Base-by-base conservation (phyloP, 1,140 invertebrate genomes). In the Ditylenchus dipsaci region DNA sequence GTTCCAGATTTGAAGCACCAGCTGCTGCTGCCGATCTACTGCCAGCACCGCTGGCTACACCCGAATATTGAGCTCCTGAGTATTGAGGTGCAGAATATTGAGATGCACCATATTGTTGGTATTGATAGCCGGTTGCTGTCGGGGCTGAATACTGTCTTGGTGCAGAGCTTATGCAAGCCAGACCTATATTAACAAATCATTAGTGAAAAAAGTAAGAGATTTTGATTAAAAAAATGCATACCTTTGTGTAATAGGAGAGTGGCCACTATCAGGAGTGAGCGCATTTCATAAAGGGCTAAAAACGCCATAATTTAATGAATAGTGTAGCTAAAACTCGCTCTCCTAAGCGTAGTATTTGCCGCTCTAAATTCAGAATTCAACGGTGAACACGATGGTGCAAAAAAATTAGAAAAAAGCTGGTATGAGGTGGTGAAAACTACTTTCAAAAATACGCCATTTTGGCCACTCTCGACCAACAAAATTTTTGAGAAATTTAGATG, bases 1-100 rank as follows among this genome's bases (percentile, higher is more conserved):
- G 19, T 21, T 61, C 59, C 27, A 61, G 3, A 61, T 61, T 61
- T n/a, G 59, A 61, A 21, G 59, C 59, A 61, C 59, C 59, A 19
- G 59, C 59, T 21, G 59, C 57, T 11, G 11, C 23, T 15, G 15
- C n/a, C 49, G 49, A 8, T 21, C 29, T 30, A 21, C 29, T 43
- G 17, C 21, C 57, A 3, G 29, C 59, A 19, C 19, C 59, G 27
- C n/a, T 19, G 19, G 59, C 59, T 53, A 21, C n/a, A 19, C 23
- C n/a, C 3, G n/a, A 53, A 43, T 61, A 61, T 61, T 61, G 59
- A n/a, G 17, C 1, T 13, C 59, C 59, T 27, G 59, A 5, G n/a
- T 30, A 21, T 43, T 30, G 19, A 7, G 29, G 19, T 21, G 59
- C 59, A 19, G 59, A 61, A 61, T 61, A 61, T 30, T 53, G 49